phyloP scores from a whole-genome alignment of 2,113 vertebrate genomes.

The Crotalus horridus region DNA sequence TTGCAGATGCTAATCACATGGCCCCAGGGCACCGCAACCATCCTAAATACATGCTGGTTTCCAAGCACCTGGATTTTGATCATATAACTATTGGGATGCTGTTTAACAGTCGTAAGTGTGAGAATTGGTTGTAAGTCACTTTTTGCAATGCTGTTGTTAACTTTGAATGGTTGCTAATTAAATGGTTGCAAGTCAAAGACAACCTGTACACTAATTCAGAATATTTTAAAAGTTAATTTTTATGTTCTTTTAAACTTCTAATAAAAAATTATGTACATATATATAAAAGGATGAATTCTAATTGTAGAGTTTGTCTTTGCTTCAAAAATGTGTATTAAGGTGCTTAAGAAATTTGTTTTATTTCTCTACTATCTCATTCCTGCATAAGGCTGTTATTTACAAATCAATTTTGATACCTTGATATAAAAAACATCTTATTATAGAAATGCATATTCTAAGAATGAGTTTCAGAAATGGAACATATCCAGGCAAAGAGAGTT shows the following conservation, averaged over 20 bases:
- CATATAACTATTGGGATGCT: neutral
- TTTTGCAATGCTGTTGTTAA: neutral
- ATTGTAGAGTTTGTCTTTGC: neutral
- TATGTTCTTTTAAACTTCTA: too few species aligned
- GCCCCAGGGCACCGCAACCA: neutral
- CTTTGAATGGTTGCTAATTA: neutral
- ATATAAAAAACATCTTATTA: neutral
- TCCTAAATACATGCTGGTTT: neutral
- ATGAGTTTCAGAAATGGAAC: neutral
- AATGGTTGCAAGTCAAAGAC: neutral
- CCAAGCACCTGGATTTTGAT: neutral
- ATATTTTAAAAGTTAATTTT: neutral
- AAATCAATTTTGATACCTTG: neutral
- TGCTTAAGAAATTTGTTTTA: neutral
- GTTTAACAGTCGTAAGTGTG: neutral
- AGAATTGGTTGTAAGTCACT: neutral
- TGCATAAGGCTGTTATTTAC: neutral
- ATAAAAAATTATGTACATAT: too few species aligned
- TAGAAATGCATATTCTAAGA: neutral
- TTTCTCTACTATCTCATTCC: neutral
- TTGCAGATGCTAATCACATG: neutral
- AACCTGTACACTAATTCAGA: neutral
- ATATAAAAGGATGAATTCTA: neutral
- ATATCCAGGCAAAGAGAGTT: neutral
- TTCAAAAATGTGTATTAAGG: neutral